These are phyloP conservation scores for Aphis craccivora DNA, from an alignment of 1,140 invertebrate genomes.

Conservation along the genomic window DNA sequence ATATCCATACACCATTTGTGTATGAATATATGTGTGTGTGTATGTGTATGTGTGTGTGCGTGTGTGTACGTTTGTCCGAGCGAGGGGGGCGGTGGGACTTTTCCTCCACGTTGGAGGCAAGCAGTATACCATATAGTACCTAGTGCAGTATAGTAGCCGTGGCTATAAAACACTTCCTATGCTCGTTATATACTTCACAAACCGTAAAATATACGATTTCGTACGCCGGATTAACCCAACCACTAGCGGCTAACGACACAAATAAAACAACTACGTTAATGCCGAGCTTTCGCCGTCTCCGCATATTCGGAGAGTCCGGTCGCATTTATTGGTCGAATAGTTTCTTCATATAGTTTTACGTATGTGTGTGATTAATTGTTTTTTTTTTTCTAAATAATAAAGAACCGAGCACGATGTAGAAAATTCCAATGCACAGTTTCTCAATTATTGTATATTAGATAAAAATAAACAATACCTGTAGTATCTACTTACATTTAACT, in stretches of 20 bases:
- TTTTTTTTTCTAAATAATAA: neutral
- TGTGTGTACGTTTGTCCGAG: neutral
- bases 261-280: conserved; percentile 36
- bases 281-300: neutral
- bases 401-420: neutral
- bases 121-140: neutral
- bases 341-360: conserved; percentile 4
- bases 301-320: neutral
- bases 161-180: conserved; percentile 29
- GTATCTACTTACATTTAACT: too few species aligned
- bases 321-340: neutral
- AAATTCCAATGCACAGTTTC: neutral
- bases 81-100: neutral
- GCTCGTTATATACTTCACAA: conserved; percentile 9
- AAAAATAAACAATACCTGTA: too few species aligned
- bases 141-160: neutral
- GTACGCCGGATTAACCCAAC: conserved; percentile 13
- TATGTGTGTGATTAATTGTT: neutral
- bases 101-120: conserved; percentile 19
- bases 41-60: neutral
- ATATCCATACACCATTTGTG: neutral
- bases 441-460: neutral
- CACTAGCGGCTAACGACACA: conserved; percentile 5
- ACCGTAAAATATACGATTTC: conserved; percentile 21
- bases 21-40: neutral